These are phyloP conservation scores for Seriola rivoliana DNA, from an alignment of 2,113 vertebrate genomes.

Conservation along the genomic window DNA sequence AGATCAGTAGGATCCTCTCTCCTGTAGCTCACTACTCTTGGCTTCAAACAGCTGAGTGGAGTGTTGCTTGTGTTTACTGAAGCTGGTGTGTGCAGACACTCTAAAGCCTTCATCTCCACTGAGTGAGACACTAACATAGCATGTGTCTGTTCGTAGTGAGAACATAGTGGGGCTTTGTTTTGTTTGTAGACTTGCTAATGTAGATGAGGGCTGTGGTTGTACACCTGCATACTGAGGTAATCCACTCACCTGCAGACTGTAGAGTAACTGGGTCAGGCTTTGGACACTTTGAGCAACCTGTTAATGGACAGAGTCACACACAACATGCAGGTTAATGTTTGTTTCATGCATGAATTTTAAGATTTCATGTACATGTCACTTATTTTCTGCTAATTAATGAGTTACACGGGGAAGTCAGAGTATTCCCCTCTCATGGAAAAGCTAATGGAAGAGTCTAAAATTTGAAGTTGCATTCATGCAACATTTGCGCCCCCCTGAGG, in stretches of 20 bases:
- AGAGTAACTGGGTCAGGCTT: constrained; percentile 92
- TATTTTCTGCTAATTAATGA: constrained; percentile 2
- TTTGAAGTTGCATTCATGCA: constrained; percentile 1
- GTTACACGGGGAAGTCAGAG: not conserved
- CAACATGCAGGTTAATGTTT: not conserved
- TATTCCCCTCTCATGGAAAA: not conserved
- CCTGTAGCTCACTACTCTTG: constrained; percentile 20
- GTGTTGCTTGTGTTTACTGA: constrained; percentile 33
- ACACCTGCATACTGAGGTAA: not conserved
- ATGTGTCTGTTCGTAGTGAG: constrained; percentile 4
- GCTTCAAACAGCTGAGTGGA: constrained; percentile 42
- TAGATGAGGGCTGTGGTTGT: not conserved
- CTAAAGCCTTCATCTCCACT: constrained; percentile 25
- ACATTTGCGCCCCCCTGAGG: constrained; percentile 62
- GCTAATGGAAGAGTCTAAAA: not conserved
- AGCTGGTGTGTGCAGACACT: constrained; percentile 17
- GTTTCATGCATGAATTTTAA: not conserved
- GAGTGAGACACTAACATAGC: constrained; percentile 6
- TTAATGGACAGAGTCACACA: constrained; percentile 13
- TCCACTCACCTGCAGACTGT: constrained; percentile 93
- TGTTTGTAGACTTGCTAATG: constrained; percentile 26
- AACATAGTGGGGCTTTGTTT: not conserved
- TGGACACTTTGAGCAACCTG: constrained; percentile 93
- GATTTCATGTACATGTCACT: not conserved
- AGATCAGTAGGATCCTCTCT: constrained; percentile 26